Evolutionary conservation across 1,140 invertebrate genomes (phyloP).

Genomic region (Pygmarrhopalites habei): DNA sequence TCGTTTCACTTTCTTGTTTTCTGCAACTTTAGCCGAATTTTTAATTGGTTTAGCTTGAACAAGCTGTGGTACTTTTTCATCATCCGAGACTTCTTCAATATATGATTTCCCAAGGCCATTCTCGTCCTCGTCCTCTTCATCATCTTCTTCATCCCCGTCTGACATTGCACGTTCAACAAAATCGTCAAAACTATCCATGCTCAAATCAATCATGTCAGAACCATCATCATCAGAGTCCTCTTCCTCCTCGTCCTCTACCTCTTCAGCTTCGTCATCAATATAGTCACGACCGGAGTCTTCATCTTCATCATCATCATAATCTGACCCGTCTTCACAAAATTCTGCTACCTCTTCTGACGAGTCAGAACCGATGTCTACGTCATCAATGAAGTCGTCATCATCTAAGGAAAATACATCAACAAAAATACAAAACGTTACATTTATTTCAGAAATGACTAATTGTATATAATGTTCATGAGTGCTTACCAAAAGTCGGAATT

Average conservation of each 20-base stretch:
- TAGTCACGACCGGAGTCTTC: slow-evolving; percentile 6
- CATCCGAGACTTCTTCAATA: slow-evolving; percentile 2
- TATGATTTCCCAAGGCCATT: background rate
- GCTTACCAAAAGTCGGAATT: too few relatives aligned
- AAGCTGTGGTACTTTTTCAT: too few relatives aligned
- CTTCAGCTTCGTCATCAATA: slow-evolving; percentile 7
- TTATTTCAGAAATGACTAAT: too few relatives aligned
- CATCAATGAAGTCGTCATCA: too few relatives aligned
- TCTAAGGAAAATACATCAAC: too few relatives aligned
- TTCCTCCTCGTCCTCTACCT: slow-evolving; percentile 2
- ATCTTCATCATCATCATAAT: slow-evolving; percentile 2
- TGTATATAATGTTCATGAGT: too few relatives aligned
- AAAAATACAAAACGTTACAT: too few relatives aligned
- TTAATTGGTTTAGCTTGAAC: too few relatives aligned
- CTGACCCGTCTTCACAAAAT: slow-evolving; percentile 10
- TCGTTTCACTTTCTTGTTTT: too few relatives aligned
- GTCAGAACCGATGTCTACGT: too few relatives aligned
- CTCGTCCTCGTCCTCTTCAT: slow-evolving; percentile 7
- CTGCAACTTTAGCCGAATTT: too few relatives aligned
- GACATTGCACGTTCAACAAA: slow-evolving; percentile 1
- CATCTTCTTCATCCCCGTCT: slow-evolving; percentile 2
- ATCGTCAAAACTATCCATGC: background rate
- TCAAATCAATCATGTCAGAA: background rate
- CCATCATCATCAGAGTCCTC: slow-evolving; percentile 15
- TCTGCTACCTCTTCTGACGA: too few relatives aligned